Conservation (phyloP, 2,797 vertebrate genomes). For the Smutsia temminckii region DNA sequence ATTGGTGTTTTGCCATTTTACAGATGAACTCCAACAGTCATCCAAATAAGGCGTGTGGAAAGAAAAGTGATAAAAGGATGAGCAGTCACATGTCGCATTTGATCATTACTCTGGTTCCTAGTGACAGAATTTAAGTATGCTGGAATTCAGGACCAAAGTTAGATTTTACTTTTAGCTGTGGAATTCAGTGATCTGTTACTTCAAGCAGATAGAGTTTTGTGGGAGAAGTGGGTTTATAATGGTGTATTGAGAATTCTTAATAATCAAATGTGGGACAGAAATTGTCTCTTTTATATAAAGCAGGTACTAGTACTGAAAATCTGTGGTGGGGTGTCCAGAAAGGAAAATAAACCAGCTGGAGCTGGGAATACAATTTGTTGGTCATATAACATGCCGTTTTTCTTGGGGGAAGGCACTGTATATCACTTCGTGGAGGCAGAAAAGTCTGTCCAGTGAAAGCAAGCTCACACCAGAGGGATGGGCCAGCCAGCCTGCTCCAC, state of each 20-base stretch:
- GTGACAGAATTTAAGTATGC: background rate
- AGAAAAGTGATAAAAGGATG: background rate
- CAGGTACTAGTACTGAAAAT: background rate
- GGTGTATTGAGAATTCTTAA: background rate
- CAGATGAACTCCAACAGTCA: background rate
- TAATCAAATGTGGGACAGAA: background rate
- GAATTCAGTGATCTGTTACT: background rate
- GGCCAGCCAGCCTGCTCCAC: too few relatives aligned
- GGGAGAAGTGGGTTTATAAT: background rate
- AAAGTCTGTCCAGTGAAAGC: background rate
- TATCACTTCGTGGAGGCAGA: background rate
- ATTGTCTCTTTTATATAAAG: background rate
- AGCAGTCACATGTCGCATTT: background rate
- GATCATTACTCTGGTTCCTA: background rate
- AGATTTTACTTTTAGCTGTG: background rate
- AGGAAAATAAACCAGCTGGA: background rate
- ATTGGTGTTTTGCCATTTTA: background rate
- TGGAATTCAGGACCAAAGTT: background rate
- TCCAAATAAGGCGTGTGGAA: background rate
- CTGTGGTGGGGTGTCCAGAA: background rate
- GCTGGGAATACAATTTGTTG: background rate
- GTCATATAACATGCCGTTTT: background rate
- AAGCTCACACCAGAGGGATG: background rate
- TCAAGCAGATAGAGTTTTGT: background rate
- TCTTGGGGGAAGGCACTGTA: background rate